phyloP scores from a whole-genome alignment of 2,113 vertebrate species.

The Melospiza georgiana region DNA sequence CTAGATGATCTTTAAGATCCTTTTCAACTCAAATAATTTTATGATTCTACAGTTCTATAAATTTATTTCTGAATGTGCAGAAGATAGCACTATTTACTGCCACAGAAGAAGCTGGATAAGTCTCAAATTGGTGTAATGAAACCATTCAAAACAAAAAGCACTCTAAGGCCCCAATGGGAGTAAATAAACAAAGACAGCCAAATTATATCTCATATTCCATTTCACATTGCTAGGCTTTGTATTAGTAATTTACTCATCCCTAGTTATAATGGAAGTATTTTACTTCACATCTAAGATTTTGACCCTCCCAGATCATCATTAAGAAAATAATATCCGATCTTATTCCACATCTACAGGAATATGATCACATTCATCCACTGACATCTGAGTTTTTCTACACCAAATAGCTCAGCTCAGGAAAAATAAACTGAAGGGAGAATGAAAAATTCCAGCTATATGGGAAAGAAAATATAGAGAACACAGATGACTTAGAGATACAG shows the following conservation, averaged over 20 bases:
- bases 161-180: not conserved
- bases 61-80: not conserved
- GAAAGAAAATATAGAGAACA: slow-evolving; percentile 30
- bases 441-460: slow-evolving; percentile 1
- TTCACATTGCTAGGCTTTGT: not conserved
- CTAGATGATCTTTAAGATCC: not conserved
- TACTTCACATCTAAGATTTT: not conserved
- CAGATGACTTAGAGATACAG: slow-evolving; percentile 22
- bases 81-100: not conserved
- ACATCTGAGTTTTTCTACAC: slow-evolving; percentile 2
- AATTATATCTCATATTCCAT: not conserved
- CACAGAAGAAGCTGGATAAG: not conserved
- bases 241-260: not conserved
- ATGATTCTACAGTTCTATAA: not conserved
- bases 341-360: not conserved
- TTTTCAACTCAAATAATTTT: not conserved
- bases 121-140: not conserved
- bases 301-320: not conserved
- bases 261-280: slow-evolving; percentile 1
- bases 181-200: not conserved
- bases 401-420: slow-evolving; percentile 14
- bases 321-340: slow-evolving; percentile 18
- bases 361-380: not conserved
- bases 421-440: not conserved
- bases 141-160: not conserved